These are phyloP conservation scores for Nemotelus pantherinus DNA, from an alignment of 2,888 invertebrate genomes.

Conservation along the genomic window DNA sequence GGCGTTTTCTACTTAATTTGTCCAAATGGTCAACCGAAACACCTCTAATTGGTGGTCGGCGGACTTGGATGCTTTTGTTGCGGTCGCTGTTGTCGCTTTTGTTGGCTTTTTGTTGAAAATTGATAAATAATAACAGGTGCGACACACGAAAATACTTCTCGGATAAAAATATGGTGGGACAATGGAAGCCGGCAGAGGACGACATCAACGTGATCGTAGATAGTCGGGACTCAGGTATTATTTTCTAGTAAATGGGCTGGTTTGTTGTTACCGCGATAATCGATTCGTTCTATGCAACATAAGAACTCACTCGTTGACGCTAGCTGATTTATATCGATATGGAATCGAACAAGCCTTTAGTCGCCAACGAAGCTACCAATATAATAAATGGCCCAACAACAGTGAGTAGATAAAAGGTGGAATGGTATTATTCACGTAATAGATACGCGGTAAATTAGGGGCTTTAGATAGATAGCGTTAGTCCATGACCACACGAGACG, in stretches of 20 bases:
- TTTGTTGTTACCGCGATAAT: conserved; percentile 27
- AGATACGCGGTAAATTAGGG: conserved; percentile 1
- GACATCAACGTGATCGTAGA: neutral
- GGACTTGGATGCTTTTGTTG: conserved; percentile 4
- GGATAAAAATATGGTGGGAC: neutral
- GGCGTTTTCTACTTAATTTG: conserved; percentile 34
- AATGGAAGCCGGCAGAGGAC: too few species aligned
- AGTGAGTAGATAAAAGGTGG: conserved; percentile 11
- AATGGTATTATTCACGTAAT: conserved; percentile 8
- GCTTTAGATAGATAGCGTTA: too few species aligned
- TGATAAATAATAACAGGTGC: conserved; percentile 44
- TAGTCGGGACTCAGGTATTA: neutral
- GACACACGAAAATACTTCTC: conserved; percentile 22
- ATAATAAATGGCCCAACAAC: neutral
- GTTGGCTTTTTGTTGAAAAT: conserved; percentile 29
- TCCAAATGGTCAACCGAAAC: conserved; percentile 32
- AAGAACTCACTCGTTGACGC: neutral
- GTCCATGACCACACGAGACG: too few species aligned
- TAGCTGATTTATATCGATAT: conserved; percentile 26
- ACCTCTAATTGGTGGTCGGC: conserved; percentile 35
- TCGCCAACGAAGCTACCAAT: conserved; percentile 27
- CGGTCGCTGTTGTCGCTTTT: neutral
- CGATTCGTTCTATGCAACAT: conserved; percentile 4
- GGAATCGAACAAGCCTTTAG: neutral
- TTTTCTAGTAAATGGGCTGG: conserved; percentile 3